These are phyloP conservation scores for Centropus unirufus DNA, from an alignment of 2,113 vertebrate species.

Conservation along the genomic window DNA sequence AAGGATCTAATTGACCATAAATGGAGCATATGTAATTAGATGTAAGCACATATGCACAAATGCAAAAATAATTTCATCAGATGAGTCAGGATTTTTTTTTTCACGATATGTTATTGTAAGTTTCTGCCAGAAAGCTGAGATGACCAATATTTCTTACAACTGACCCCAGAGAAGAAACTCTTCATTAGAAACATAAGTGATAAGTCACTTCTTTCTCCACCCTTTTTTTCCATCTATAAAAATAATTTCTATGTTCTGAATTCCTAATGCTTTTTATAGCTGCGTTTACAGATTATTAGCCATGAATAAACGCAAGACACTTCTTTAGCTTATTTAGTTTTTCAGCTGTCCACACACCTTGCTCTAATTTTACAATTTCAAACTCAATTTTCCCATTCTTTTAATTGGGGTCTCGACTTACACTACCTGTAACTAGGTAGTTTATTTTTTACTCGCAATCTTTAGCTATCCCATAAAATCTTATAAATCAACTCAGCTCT, in stretches of 20 bases:
- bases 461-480: not conserved
- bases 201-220: not conserved
- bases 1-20: not conserved
- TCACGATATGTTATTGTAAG: not conserved
- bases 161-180: not conserved
- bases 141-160: not conserved
- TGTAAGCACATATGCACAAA: not conserved
- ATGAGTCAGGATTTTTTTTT: not conserved
- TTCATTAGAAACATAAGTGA: not conserved
- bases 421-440: not conserved
- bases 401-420: not conserved
- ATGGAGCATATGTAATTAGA: not conserved
- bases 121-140: not conserved
- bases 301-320: not conserved
- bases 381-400: not conserved
- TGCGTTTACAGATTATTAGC: not conserved
- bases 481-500: not conserved
- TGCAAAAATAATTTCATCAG: not conserved
- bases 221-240: not conserved
- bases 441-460: conserved; percentile 21
- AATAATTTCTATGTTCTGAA: not conserved
- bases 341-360: not conserved
- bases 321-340: not conserved
- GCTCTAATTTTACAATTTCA: not conserved
- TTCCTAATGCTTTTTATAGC: not conserved